phyloP scores from a whole-genome alignment of 2,888 invertebrate genomes.

The Plemyria rubiginata region DNA sequence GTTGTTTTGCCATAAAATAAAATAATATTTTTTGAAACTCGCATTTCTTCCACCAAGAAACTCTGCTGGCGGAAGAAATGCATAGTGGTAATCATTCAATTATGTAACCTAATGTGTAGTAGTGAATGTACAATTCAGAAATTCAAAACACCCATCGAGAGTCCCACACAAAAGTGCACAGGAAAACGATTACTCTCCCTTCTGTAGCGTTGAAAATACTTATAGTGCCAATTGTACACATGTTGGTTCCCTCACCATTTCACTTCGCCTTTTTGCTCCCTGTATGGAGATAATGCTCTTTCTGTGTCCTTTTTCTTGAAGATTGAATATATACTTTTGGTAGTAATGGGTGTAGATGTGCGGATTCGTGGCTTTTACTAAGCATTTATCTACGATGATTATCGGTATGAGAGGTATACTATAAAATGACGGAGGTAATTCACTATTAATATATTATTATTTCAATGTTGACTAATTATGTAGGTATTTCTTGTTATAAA shows the following conservation, averaged over 20 bases:
- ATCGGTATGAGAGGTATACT: too few relatives aligned
- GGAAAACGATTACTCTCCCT: slow-evolving; percentile 68
- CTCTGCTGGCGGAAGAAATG: too few relatives aligned
- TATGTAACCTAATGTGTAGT: too few relatives aligned
- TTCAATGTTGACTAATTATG: too few relatives aligned
- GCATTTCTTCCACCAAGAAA: too few relatives aligned
- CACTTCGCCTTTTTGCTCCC: slow-evolving; percentile 57
- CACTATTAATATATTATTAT: too few relatives aligned
- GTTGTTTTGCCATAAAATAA: too few relatives aligned
- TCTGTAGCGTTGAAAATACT: slow-evolving; percentile 58
- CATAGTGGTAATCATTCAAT: too few relatives aligned
- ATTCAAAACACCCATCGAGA: slow-evolving; percentile 23
- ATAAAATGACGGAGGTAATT: too few relatives aligned
- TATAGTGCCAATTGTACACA: slow-evolving; percentile 73
- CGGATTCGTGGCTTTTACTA: slow-evolving; percentile 32
- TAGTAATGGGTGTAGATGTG: slow-evolving; percentile 38
- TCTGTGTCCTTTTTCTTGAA: slow-evolving; percentile 58
- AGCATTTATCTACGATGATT: neutral
- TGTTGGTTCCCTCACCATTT: slow-evolving; percentile 65
- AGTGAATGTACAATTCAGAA: neutral
- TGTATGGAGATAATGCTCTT: slow-evolving; percentile 67
- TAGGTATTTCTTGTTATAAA: too few relatives aligned
- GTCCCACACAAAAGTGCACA: slow-evolving; percentile 48
- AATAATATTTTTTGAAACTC: too few relatives aligned
- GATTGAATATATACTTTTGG: slow-evolving; percentile 45